Evolutionary conservation across 2,888 invertebrate species (phyloP), one percentile per base, ranked within the genome.

Genomic region (Junonia oenone): DNA sequence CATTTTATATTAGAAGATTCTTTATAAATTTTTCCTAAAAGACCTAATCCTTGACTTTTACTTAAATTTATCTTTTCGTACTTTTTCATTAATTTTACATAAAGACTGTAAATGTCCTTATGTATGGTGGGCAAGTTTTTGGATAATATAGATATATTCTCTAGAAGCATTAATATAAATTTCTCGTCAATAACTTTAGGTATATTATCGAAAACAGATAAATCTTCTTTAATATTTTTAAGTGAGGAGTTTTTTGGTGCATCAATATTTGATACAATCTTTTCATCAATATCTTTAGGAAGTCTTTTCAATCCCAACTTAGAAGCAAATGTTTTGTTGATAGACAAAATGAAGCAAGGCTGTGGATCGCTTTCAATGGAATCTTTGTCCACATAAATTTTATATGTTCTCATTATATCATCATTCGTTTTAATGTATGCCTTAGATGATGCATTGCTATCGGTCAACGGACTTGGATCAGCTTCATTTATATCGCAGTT

Each of bases 1-100:
- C 14, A 50, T 37, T 63, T 70, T 5, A 56, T 59, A 6, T 57
- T 66, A 6, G 48, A 47, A 0, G 75, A 70, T 14, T 79, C 78
- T 26, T 74, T 73, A 60, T 83, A 83, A 55, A 83, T 86, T 56
- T 76, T 79, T 0, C 80, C 83, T 45, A 84, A 66, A 13, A 85
- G 68, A 64, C 78, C 72, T n/a, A 83, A 59, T 0, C 79, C 77
- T 35, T 74, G 75, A 11, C 65, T 62, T 53, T 72, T 75, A 15
- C 52, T 58, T 38, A 64, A 63, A 17, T 67, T 72, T 1, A 66
- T 27, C 59, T 80, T 80, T 0, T 79, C 78, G 27, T 76, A 70
- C 67, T 76, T 83, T 57, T 78, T 81, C 38, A 66, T 73, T 11
- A 87, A 58, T 54, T 81, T 83, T 0, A 70, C 15, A 61, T 75